Base-by-base conservation (phyloP, 1,140 invertebrate genomes). In the Drosophila lini region DNA sequence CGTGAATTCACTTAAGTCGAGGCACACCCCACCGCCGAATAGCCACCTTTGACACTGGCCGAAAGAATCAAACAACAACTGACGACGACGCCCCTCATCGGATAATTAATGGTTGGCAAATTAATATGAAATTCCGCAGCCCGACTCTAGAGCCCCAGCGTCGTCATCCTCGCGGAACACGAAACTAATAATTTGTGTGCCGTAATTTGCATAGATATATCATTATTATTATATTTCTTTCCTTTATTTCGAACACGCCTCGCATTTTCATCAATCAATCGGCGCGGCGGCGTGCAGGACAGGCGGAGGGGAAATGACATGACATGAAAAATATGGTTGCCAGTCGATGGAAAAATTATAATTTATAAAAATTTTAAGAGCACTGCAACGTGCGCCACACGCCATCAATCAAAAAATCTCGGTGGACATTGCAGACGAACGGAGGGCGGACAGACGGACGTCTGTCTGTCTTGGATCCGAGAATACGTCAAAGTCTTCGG, bases 201-300 rank as follows among this genome's bases (percentile, higher is more conserved):
- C 67, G 73, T 68, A 88, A 88, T 89, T 88, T 88, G 83, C 83
- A 88, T 89, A 88, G 84, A 88, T 88, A 80, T 80, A 88, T 88
- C 84, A 88, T 88, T 88, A 89, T 89, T 86, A 88, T 82, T 79
- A 73, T 75, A 82, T 82, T 78, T 81, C 64, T 78, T 77, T 62
- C 41, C 45, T 41, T 53, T 67, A 67, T 79, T 73, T 69, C 58
- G 68, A 77, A 80, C 71, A 88, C 80, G 80, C 77, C 84, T 80
- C 63, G 84, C 77, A 80, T 83, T 88, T 88, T 88, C 83, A 88
- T 88, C 84, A 88, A 88, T 88, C 83, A 88, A 88, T 80, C 69
- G 69, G 45, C 3, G 47, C 36, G 50, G 16, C 65, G 69, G 50
- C 6, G 40, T 53, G 42, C 38, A 22, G 68, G 52, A 15, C n/a